Evolutionary conservation across 1,140 invertebrate genomes (phyloP).

Genomic region (Lysiphlebus fabarum): DNA sequence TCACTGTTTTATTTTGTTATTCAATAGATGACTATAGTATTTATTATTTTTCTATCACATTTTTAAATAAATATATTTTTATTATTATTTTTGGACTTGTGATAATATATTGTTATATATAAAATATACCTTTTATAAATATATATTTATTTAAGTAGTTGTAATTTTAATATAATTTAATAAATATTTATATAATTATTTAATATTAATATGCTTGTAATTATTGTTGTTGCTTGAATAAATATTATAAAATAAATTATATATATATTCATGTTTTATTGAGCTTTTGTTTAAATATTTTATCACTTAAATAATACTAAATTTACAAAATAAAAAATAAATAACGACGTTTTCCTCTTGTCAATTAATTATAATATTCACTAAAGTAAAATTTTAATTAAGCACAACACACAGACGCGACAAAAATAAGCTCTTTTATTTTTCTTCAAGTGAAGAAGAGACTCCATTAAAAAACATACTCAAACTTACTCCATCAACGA

Average conservation of each 20-base stretch:
- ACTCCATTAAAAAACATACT: neutral
- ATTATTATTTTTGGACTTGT: too few species aligned
- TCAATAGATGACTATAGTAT: neutral
- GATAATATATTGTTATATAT: too few species aligned
- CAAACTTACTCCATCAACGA: too few species aligned
- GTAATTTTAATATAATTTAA: too few species aligned
- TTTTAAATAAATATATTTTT: neutral
- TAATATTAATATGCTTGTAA: conserved; percentile 3
- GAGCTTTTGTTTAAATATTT: neutral
- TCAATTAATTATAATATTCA: conserved; percentile 9
- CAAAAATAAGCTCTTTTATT: conserved; percentile 3
- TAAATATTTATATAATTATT: too few species aligned
- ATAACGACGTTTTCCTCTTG: neutral
- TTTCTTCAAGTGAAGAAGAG: neutral
- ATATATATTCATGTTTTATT: conserved; percentile 5
- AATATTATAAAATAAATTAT: conserved; percentile 12
- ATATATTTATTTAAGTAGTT: neutral
- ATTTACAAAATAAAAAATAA: too few species aligned
- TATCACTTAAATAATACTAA: too few species aligned
- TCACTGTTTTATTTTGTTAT: neutral
- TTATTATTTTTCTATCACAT: too few species aligned
- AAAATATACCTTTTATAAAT: too few species aligned
- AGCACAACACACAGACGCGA: neutral
- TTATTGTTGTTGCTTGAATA: conserved; percentile 12
- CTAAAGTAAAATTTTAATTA: conserved; percentile 4